These are phyloP conservation scores for Nephrocerus scutellatus DNA, from an alignment of 2,888 invertebrate genomes.

Conservation along the genomic window DNA sequence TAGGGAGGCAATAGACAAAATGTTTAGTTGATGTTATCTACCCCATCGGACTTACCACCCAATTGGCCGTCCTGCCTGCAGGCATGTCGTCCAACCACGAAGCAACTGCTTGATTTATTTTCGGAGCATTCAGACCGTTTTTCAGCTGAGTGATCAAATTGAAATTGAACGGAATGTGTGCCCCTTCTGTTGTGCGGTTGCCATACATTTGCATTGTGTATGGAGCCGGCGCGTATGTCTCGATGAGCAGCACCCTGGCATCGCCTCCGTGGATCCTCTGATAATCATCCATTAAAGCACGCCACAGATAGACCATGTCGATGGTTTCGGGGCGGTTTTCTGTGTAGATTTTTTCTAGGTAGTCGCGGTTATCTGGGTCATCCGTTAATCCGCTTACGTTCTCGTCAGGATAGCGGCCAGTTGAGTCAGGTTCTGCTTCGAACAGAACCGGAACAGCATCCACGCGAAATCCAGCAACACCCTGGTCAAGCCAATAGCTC, in stretches of 20 bases:
- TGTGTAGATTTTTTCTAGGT: constrained; percentile 52
- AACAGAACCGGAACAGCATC: constrained; percentile 49
- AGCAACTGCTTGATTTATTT: constrained; percentile 50
- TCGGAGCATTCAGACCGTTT: constrained; percentile 47
- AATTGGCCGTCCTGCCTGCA: constrained; percentile 50
- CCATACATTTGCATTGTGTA: constrained; percentile 54
- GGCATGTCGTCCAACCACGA: constrained; percentile 54
- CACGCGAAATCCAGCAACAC: constrained; percentile 67
- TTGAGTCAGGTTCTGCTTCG: constrained; percentile 48
- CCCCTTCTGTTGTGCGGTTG: constrained; percentile 44
- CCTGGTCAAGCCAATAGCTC: constrained; percentile 63
- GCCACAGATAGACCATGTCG: constrained; percentile 46
- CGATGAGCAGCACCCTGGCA: constrained; percentile 52
- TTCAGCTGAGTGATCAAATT: constrained; percentile 51
- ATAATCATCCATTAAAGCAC: constrained; percentile 56
- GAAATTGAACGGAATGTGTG: constrained; percentile 60
- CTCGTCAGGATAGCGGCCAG: constrained; percentile 51
- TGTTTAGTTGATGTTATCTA: not conserved
- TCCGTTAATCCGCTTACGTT: constrained; percentile 46
- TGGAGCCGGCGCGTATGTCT: constrained; percentile 51
- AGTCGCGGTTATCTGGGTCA: constrained; percentile 49
- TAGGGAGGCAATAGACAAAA: not conserved
- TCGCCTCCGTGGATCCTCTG: constrained; percentile 48
- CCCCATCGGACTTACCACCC: constrained; percentile 57
- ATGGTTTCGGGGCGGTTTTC: constrained; percentile 50